Conservation (phyloP, 2,797 vertebrate species). For the Orientallactaga sibirica region DNA sequence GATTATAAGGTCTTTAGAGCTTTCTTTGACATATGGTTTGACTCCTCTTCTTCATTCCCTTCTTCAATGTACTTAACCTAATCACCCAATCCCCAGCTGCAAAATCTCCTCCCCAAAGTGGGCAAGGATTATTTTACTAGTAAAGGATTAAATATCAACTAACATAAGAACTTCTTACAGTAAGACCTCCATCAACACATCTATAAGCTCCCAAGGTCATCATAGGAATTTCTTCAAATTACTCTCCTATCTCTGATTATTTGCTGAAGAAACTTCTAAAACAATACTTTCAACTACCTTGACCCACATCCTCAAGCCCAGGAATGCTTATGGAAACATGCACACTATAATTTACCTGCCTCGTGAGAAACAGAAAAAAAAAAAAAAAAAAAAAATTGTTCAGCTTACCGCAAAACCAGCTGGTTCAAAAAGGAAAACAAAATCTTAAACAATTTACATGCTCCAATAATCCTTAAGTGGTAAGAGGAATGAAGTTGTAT, state of each 20-base stretch:
- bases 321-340: conserved; percentile 1
- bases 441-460: not conserved
- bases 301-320: conserved; percentile 44
- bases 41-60: not conserved
- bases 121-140: not conserved
- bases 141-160: conserved; percentile 28
- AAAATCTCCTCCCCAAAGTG: not conserved
- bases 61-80: not conserved
- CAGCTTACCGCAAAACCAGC: conserved; percentile 43
- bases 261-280: conserved; percentile 58
- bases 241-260: conserved; percentile 47
- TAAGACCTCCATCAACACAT: conserved; percentile 30
- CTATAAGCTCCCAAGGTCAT: conserved; percentile 10
- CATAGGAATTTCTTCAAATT: not conserved
- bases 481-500: conserved; percentile 21
- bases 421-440: conserved; percentile 45
- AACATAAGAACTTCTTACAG: not conserved
- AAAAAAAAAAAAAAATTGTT: not conserved
- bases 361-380: conserved; percentile 19
- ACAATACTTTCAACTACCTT: conserved; percentile 10
- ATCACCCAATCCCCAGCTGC: not conserved
- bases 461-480: not conserved
- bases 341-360: not conserved
- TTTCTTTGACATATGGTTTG: not conserved
- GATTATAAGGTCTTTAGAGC: not conserved